Percentiles rank a stretch among this genome's conserved stretches.
These are phyloP conservation scores for Brotula barbata DNA, from an alignment of 2,797 vertebrate genomes.

Conservation along the genomic window DNA sequence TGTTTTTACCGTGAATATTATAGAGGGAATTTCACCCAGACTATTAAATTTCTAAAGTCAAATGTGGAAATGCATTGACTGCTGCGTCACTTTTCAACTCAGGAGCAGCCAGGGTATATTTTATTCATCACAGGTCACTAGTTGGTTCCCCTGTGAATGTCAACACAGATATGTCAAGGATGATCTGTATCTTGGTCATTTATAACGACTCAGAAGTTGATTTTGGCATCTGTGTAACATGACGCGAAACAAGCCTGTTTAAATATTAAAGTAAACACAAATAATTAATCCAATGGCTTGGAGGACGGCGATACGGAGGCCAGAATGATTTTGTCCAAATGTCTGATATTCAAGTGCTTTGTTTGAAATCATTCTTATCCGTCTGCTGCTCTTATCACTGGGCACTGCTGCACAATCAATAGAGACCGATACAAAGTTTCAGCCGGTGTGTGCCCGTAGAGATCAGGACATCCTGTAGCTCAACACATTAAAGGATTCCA, in stretches of 20 bases:
- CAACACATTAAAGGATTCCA: neutral
- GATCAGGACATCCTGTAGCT: constrained; percentile 27
- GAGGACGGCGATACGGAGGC: constrained; percentile 15
- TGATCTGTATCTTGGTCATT: constrained; percentile 45
- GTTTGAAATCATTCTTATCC: neutral
- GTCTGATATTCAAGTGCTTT: constrained; percentile 10
- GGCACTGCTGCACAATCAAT: neutral
- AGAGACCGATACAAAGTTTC: constrained; percentile 36
- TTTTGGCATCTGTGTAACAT: constrained; percentile 42
- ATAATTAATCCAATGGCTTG: constrained; percentile 65
- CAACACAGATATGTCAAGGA: neutral
- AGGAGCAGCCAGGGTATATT: too few relatives aligned
- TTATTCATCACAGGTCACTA: neutral
- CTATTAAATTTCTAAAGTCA: too few relatives aligned
- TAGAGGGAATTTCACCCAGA: too few relatives aligned
- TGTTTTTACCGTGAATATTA: too few relatives aligned
- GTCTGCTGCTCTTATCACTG: constrained; percentile 8
- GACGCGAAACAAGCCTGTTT: constrained; percentile 52
- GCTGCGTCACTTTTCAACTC: too few relatives aligned
- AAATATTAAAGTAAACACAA: constrained; percentile 68
- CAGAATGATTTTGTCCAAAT: constrained; percentile 34
- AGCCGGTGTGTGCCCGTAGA: constrained; percentile 24
- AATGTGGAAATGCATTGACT: too few relatives aligned
- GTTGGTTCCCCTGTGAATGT: neutral
- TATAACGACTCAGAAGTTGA: constrained; percentile 21